These are phyloP conservation scores for Coryphaenoides rupestris DNA, from an alignment of 2,113 vertebrate species.

Conservation along the genomic window DNA sequence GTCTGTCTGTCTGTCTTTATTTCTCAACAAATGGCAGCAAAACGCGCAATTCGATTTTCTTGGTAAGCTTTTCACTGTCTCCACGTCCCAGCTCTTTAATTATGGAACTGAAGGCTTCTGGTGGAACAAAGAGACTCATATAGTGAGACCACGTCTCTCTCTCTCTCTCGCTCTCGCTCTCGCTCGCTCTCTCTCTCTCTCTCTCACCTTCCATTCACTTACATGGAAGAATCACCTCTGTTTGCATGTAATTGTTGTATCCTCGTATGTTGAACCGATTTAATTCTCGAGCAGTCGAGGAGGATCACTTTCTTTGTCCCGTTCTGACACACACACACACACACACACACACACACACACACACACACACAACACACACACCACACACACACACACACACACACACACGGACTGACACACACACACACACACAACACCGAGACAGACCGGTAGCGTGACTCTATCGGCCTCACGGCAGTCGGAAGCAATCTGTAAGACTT, in stretches of 20 bases:
- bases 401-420: background rate
- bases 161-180: background rate
- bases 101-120: background rate
- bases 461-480: background rate
- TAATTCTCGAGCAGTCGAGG: no score
- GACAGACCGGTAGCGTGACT: background rate
- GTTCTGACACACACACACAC: background rate
- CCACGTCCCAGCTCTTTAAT: background rate
- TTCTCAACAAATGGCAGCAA: conserved; percentile 1
- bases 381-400: background rate
- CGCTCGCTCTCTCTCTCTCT: background rate
- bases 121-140: background rate
- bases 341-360: conserved; percentile 1
- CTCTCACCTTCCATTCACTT: no score
- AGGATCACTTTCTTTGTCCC: background rate
- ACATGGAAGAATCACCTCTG: no score
- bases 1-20: background rate
- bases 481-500: background rate
- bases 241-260: background rate
- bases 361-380: background rate
- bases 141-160: no score
- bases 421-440: no score
- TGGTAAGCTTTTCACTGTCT: background rate
- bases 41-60: background rate
- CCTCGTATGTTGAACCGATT: background rate